Percentiles rank a stretch among this genome's conserved stretches.
phyloP scores from a whole-genome alignment of 2,888 invertebrate genomes.

The Sarcophaga variegata region DNA sequence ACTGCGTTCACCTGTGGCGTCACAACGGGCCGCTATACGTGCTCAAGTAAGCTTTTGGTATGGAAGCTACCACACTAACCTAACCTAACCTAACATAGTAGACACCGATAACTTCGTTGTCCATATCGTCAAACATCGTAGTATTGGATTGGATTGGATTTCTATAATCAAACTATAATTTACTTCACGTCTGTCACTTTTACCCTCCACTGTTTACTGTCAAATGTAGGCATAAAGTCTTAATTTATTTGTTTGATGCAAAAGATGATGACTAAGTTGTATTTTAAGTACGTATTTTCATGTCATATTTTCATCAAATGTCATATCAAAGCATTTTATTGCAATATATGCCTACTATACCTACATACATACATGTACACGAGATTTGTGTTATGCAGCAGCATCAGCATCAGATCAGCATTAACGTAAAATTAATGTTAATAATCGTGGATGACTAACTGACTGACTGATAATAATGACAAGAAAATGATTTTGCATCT shows the following conservation, averaged over 20 bases:
- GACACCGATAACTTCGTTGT: no score
- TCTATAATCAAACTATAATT: no score
- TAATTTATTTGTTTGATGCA: not conserved
- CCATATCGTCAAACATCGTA: no score
- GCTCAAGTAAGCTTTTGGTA: no score
- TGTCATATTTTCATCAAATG: constrained; percentile 12
- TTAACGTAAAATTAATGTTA: constrained; percentile 36
- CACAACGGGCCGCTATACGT: no score
- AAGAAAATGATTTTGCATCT: constrained; percentile 28
- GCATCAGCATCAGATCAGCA: not conserved
- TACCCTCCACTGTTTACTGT: not conserved
- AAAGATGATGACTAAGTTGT: constrained; percentile 16
- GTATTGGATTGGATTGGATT: no score
- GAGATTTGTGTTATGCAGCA: not conserved
- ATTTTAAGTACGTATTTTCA: not conserved
- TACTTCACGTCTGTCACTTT: not conserved
- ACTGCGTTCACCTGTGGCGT: no score
- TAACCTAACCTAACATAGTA: no score
- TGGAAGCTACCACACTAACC: no score
- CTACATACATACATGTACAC: constrained; percentile 2
- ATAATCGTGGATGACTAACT: constrained; percentile 26
- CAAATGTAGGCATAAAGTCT: not conserved
- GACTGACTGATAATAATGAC: not conserved
- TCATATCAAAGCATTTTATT: constrained; percentile 39
- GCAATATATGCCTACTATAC: not conserved